Evolutionary conservation across 2,888 invertebrate species (phyloP).

Genomic region (Seira ritae): DNA sequence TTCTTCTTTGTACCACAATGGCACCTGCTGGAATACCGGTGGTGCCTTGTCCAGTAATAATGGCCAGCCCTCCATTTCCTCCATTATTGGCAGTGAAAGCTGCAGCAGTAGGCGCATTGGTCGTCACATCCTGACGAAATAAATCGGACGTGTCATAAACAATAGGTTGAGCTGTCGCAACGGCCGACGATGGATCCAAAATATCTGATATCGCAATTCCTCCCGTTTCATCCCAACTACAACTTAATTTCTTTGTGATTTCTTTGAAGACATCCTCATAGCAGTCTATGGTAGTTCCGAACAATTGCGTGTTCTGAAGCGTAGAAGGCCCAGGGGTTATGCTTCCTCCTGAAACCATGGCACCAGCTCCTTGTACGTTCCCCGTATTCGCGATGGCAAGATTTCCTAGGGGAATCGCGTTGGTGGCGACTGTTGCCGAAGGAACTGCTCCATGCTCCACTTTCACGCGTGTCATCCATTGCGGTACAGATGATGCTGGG

Average conservation of each 20-base stretch:
- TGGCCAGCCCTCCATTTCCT: conserved; percentile 51
- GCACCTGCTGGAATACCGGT: conserved; percentile 72
- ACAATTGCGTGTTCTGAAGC: conserved; percentile 46
- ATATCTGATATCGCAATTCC: conserved; percentile 79
- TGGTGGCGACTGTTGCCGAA: conserved; percentile 27
- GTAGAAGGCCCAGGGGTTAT: neutral
- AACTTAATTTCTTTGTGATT: conserved; percentile 87
- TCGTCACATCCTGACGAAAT: conserved; percentile 53
- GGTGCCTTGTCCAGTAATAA: conserved; percentile 60
- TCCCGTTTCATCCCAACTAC: conserved; percentile 88
- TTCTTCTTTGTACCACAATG: conserved; percentile 70
- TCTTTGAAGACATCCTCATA: conserved; percentile 94
- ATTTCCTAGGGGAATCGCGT: conserved; percentile 37
- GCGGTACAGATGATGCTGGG: conserved; percentile 59
- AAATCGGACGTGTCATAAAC: conserved; percentile 69
- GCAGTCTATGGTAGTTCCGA: conserved; percentile 57
- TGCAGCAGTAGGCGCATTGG: neutral
- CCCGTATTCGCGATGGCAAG: conserved; percentile 1
- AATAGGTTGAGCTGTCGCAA: conserved; percentile 45
- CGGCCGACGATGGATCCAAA: conserved; percentile 54
- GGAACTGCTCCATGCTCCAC: conserved; percentile 59
- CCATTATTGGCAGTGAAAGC: conserved; percentile 13
- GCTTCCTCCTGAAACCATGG: conserved; percentile 21
- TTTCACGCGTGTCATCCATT: conserved; percentile 71
- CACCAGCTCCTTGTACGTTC: neutral